A percentile compares a stretch with the other conserved stretches of the same genome.
phyloP scores from a whole-genome alignment of 1,140 invertebrate genomes.

The Drosophila dunni region DNA sequence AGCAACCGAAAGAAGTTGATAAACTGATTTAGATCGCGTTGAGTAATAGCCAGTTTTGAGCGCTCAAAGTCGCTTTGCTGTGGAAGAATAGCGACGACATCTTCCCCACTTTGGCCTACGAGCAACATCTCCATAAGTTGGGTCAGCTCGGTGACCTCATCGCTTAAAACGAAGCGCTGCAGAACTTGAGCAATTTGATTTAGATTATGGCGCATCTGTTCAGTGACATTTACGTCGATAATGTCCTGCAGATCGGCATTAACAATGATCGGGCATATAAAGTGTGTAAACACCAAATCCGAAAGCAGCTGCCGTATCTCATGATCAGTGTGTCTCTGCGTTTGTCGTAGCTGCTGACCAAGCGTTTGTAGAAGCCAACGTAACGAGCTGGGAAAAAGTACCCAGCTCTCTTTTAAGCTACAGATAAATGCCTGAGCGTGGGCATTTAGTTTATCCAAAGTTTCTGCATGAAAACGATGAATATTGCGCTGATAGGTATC shows the following conservation, averaged over 20 bases:
- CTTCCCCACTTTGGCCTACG: constrained; percentile 86
- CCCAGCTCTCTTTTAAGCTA: constrained; percentile 94
- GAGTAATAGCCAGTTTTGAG: constrained; percentile 89
- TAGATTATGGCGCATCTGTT: constrained; percentile 95
- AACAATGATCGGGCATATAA: constrained; percentile 98
- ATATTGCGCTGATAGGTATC: constrained; percentile 89
- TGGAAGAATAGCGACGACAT: constrained; percentile 86
- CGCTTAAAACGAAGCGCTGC: constrained; percentile 94
- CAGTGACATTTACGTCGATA: constrained; percentile 96
- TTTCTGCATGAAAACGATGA: constrained; percentile 90
- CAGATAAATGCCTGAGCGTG: constrained; percentile 93
- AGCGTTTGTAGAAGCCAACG: constrained; percentile 92
- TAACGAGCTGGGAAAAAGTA: constrained; percentile 95
- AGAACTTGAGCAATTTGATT: constrained; percentile 96
- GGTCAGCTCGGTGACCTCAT: constrained; percentile 92
- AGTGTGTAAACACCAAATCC: constrained; percentile 96
- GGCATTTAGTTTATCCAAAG: constrained; percentile 91
- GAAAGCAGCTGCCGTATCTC: constrained; percentile 93
- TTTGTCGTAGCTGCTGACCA: constrained; percentile 89
- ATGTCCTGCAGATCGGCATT: constrained; percentile 98
- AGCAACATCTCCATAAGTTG: constrained; percentile 89
- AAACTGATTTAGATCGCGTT: constrained; percentile 88
- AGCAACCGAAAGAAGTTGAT: constrained; percentile 86
- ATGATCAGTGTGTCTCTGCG: constrained; percentile 87
- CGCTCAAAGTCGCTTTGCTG: constrained; percentile 87